Conservation (phyloP, 2,888 invertebrate genomes). For the Masnerella sp. region DNA sequence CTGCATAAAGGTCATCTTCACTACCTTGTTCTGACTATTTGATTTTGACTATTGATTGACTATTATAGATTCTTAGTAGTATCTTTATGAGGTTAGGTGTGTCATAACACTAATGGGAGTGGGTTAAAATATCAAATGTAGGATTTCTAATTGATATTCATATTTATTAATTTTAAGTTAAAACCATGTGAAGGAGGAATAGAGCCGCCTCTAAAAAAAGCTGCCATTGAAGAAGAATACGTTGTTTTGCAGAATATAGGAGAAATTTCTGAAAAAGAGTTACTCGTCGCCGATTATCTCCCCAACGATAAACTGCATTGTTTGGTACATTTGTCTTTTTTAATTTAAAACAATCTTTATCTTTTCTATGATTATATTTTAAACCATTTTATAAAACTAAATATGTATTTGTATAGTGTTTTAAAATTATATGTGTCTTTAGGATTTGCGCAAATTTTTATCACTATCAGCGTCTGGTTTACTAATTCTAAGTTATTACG, state of each 20-base stretch:
- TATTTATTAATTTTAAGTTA: neutral
- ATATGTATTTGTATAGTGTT: neutral
- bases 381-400: neutral
- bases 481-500: neutral
- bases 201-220: conserved; percentile 5
- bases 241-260: neutral
- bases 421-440: neutral
- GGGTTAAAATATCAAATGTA: neutral
- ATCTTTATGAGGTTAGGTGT: too few species aligned
- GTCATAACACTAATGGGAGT: too few species aligned
- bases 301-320: conserved; percentile 1
- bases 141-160: neutral
- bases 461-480: neutral
- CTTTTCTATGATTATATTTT: neutral
- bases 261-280: neutral
- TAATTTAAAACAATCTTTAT: neutral
- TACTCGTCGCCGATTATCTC: neutral
- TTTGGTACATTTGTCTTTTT: neutral
- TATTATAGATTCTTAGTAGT: too few species aligned
- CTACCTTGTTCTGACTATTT: too few species aligned
- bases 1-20: too few species aligned
- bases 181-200: neutral
- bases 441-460: conserved; percentile 2
- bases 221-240: neutral
- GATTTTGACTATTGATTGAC: too few species aligned